A percentile compares a stretch with the other conserved stretches of the same genome.
phyloP scores from a whole-genome alignment of 2,113 vertebrate species.

The Bubo blakistoni region DNA sequence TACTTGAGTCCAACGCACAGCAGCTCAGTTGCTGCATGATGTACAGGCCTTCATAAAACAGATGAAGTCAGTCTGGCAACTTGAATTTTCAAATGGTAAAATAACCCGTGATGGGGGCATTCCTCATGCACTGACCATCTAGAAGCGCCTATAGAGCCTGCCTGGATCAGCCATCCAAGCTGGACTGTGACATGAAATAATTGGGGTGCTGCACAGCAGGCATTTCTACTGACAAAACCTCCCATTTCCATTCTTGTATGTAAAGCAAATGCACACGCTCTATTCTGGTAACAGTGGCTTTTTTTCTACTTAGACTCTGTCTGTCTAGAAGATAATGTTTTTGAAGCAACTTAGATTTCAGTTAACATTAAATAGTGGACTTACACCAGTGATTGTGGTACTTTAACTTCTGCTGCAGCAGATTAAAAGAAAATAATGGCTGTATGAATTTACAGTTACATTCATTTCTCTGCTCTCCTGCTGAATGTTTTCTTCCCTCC shows the following conservation, averaged over 20 bases:
- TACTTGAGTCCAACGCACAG: neutral
- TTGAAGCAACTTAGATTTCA: neutral
- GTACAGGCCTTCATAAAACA: neutral
- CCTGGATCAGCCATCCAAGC: neutral
- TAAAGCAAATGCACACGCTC: neutral
- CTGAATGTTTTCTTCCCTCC: neutral
- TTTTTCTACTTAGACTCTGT: neutral
- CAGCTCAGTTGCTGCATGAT: neutral
- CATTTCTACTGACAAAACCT: neutral
- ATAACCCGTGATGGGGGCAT: neutral
- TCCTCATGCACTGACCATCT: neutral
- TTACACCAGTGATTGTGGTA: neutral
- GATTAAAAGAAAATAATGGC: neutral
- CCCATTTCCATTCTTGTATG: neutral
- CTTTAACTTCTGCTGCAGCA: neutral
- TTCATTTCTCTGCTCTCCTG: neutral
- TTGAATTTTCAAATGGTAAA: neutral
- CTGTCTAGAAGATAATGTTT: neutral
- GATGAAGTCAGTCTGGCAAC: neutral
- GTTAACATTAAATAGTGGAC: neutral
- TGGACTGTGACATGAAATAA: neutral
- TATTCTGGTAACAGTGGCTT: neutral
- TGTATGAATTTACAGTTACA: neutral
- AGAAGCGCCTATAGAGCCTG: neutral
- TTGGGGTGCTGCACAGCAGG: neutral